Conservation (phyloP, 2,888 invertebrate species). For the Cheilosia scutellata region DNA sequence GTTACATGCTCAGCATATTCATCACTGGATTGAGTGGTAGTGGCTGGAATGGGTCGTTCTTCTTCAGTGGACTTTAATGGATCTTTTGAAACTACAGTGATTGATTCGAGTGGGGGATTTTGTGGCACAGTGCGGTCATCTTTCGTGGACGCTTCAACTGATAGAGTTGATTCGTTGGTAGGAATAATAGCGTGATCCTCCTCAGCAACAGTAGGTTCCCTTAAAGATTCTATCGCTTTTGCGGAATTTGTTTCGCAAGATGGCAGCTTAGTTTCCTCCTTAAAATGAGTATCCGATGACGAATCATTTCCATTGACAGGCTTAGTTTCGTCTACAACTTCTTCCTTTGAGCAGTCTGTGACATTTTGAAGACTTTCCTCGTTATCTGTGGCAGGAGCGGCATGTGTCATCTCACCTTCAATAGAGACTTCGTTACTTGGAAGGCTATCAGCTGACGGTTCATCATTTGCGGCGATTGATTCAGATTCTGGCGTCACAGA, state of each 20-base stretch:
- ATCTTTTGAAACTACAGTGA: neutral
- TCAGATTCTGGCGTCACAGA: conserved; percentile 5
- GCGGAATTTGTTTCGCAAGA: neutral
- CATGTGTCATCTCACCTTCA: neutral
- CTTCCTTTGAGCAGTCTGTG: neutral
- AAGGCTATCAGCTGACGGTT: too few relatives aligned
- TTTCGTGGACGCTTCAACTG: neutral
- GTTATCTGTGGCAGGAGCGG: neutral
- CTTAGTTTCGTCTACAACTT: neutral
- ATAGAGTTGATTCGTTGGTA: neutral
- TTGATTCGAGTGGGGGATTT: neutral
- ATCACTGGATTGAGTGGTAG: conserved; percentile 28
- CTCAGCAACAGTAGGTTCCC: neutral
- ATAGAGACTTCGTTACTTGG: neutral
- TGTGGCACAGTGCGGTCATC: conserved; percentile 5
- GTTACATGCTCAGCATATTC: conserved; percentile 86
- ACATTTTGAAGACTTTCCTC: neutral
- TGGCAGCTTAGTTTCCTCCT: neutral
- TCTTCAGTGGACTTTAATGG: neutral
- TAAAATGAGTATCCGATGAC: neutral
- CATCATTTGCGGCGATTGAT: neutral
- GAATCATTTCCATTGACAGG: neutral
- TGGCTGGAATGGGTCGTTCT: neutral
- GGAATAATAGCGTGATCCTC: neutral
- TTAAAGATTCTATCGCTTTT: neutral